Base-by-base conservation (phyloP, 2,113 vertebrate species). In the Azemiops feae region DNA sequence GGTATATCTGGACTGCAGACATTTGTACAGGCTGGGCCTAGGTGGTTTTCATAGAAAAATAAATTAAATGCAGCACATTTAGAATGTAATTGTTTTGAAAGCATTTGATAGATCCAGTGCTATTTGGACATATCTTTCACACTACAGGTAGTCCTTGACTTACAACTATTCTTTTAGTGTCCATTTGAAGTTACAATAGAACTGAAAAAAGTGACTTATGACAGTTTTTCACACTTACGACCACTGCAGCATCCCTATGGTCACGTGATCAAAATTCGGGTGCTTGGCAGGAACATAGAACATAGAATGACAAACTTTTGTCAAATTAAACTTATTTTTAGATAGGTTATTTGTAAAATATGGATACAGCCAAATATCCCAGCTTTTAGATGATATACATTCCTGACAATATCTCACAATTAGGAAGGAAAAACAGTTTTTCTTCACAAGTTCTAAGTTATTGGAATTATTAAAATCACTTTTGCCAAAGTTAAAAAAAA, bases 21-120 rank as follows among this genome's bases (percentile, higher is more conserved):
- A 47, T 57, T 89, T 43, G 11, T 91, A 45, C 53, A 94, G 87
- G 0, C 45, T 93, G 53, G 12, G 85, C n/a, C 14, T 74, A 14
- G n/a, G n/a, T 0, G 93, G 91, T 94, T 6, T 93, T 96, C 39
- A 34, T 57, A 95, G 90, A 93, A 69, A 93, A 92, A 88, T 34
- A 1, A 93, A 30, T 93, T 92, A 30, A 34, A 85, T 93, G 93
- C 94, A 50, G 8, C 90, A 94, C 89, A 60, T 57, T 88, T 43
- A 55, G 45, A 52, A 39, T 39, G 10, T 25, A 47, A 86, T 50
- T 47, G 25, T 86, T 43, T 86, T 92, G 64, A 57, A 94, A 34
- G n/a, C 27, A 30, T 64, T 64, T 64, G 27, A 74, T 18, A 34
- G 14, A 34, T 6, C 12, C 14, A 34, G 30, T 7, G 22, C 86